These are phyloP conservation scores for Natrix natrix DNA, from an alignment of 2,797 vertebrate genomes.

Conservation along the genomic window DNA sequence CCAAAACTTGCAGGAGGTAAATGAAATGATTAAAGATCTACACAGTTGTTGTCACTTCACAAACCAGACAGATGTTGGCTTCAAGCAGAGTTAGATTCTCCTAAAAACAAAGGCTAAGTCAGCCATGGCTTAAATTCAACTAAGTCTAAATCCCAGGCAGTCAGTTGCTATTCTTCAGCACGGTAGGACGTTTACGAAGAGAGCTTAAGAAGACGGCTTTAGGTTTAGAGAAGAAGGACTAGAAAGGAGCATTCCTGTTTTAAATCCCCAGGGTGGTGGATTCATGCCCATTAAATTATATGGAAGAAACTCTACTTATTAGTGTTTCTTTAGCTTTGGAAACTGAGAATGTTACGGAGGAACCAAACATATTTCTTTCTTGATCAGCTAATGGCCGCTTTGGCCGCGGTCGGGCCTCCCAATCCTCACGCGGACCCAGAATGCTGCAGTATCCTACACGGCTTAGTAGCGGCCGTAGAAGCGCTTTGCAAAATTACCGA, in stretches of 20 bases:
- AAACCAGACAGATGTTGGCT: neutral
- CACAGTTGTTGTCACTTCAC: slow-evolving; percentile 16
- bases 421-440: slow-evolving; percentile 93
- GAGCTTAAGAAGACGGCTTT: neutral
- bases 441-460: slow-evolving; percentile 96
- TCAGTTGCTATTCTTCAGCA: neutral
- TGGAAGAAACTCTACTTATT: neutral
- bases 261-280: neutral
- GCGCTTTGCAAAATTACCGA: slow-evolving; percentile 93
- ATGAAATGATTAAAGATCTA: slow-evolving; percentile 5
- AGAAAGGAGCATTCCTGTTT: neutral
- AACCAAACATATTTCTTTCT: slow-evolving; percentile 3
- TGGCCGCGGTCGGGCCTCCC: slow-evolving; percentile 94
- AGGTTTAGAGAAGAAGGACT: neutral
- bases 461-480: slow-evolving; percentile 92
- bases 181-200: neutral
- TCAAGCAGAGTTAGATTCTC: neutral
- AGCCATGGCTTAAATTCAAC: neutral
- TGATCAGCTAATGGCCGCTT: slow-evolving; percentile 88
- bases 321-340: neutral
- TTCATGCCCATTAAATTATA: neutral
- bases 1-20: slow-evolving; percentile 95
- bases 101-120: neutral
- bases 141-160: neutral
- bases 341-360: neutral